Evolutionary conservation across 2,113 vertebrate genomes (phyloP).

Genomic region (Terrapene triunguis): DNA sequence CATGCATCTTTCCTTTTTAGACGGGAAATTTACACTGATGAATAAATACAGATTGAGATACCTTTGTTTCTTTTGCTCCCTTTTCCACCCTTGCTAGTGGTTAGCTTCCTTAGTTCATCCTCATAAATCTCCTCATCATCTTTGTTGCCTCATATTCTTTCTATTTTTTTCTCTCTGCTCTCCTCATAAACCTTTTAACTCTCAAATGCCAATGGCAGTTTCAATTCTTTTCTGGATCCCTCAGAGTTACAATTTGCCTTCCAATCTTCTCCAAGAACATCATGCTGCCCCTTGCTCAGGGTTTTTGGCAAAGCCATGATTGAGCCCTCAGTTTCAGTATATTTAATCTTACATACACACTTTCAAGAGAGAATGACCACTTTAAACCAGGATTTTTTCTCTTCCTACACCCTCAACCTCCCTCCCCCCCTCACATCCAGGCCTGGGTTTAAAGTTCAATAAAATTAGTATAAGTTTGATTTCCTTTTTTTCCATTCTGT

Average conservation of each 20-base stretch:
- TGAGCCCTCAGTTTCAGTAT: background rate
- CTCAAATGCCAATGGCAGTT: background rate
- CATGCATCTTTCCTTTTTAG: background rate
- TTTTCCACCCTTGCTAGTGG: background rate
- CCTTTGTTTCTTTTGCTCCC: background rate
- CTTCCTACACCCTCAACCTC: background rate
- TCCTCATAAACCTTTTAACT: background rate
- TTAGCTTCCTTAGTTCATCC: background rate
- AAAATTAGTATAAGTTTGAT: background rate
- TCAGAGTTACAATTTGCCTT: background rate
- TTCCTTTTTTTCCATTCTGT: background rate
- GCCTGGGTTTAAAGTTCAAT: background rate
- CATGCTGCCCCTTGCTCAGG: background rate
- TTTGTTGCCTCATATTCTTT: fast-evolving
- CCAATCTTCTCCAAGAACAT: background rate
- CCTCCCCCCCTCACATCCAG: background rate
- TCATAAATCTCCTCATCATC: background rate
- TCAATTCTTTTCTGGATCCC: background rate
- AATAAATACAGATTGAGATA: background rate
- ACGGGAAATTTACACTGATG: fast-evolving
- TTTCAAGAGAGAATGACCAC: background rate
- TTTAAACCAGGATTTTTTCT: background rate
- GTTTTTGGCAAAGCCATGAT: background rate
- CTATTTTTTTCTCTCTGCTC: background rate
- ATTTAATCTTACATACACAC: background rate